Percentiles rank a stretch among this genome's conserved stretches.
Conservation (phyloP, 2,888 invertebrate species). For the Phortica magna region DNA sequence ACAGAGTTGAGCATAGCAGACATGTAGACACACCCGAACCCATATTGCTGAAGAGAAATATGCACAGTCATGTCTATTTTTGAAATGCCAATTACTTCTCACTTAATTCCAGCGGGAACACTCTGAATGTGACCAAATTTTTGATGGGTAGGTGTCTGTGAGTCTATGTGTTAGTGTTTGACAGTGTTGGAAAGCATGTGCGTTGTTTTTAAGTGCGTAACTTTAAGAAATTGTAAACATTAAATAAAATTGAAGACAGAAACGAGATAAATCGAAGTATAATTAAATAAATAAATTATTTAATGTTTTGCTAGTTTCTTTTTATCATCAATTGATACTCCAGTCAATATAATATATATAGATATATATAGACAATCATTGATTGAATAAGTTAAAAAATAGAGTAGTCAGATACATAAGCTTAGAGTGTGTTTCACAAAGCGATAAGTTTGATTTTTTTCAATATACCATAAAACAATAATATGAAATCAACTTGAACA, state of each 20-base stretch:
- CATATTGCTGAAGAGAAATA: neutral
- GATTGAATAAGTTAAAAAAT: too few species aligned
- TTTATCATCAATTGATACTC: too few species aligned
- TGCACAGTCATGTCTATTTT: slow-evolving; percentile 24
- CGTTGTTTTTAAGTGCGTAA: neutral
- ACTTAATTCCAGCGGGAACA: slow-evolving; percentile 22
- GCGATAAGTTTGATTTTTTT: too few species aligned
- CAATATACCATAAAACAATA: too few species aligned
- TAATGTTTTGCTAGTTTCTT: too few species aligned
- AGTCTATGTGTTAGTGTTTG: neutral
- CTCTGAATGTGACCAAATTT: neutral
- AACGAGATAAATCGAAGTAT: neutral
- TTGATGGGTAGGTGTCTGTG: neutral
- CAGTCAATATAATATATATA: too few species aligned
- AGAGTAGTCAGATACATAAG: too few species aligned
- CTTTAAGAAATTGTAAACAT: neutral
- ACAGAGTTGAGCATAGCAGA: neutral
- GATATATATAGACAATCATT: too few species aligned
- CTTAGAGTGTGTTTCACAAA: too few species aligned
- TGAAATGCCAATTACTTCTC: slow-evolving; percentile 27
- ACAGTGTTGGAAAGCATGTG: neutral
- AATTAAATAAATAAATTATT: too few species aligned
- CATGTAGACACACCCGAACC: slow-evolving; percentile 1
- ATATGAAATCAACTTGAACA: too few species aligned
- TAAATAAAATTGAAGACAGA: neutral